A percentile compares a stretch with the other conserved stretches of the same genome.
Evolutionary conservation across 2,113 vertebrate genomes (phyloP).

Genomic region (Bucco capensis): DNA sequence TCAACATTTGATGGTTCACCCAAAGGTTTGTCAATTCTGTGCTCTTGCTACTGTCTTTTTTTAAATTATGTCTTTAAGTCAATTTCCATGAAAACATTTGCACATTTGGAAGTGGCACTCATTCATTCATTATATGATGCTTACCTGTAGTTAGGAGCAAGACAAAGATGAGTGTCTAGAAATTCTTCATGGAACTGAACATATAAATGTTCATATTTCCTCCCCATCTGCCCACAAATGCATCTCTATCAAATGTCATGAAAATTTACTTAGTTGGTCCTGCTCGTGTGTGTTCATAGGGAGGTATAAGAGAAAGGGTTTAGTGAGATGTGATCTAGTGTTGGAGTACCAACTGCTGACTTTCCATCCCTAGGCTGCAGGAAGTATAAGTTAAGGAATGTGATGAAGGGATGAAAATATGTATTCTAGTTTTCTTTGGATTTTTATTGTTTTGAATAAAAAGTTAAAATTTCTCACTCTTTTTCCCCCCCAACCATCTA

Average conservation of each 20-base stretch:
- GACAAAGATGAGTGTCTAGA: not conserved
- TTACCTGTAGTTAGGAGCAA: not conserved
- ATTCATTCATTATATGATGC: not conserved
- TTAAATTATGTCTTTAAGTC: not conserved
- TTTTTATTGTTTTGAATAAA: not conserved
- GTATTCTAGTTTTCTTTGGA: not conserved
- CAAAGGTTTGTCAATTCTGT: slow-evolving; percentile 64
- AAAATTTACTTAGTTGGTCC: not conserved
- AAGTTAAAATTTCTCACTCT: not conserved
- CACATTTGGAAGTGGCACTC: not conserved
- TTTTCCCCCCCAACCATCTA: not conserved
- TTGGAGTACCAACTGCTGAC: not conserved
- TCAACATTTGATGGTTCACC: slow-evolving; percentile 76
- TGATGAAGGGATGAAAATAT: not conserved
- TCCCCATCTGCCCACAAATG: not conserved
- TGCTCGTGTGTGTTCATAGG: not conserved
- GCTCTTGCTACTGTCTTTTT: not conserved
- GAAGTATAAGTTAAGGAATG: not conserved
- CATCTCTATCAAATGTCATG: not conserved
- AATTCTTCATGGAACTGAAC: not conserved
- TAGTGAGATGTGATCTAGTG: not conserved
- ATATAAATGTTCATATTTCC: not conserved
- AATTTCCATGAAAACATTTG: not conserved
- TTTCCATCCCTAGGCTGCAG: not conserved
- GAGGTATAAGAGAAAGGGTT: not conserved